Conservation (phyloP, 2,888 invertebrate species). For the Thymelicus lineola region DNA sequence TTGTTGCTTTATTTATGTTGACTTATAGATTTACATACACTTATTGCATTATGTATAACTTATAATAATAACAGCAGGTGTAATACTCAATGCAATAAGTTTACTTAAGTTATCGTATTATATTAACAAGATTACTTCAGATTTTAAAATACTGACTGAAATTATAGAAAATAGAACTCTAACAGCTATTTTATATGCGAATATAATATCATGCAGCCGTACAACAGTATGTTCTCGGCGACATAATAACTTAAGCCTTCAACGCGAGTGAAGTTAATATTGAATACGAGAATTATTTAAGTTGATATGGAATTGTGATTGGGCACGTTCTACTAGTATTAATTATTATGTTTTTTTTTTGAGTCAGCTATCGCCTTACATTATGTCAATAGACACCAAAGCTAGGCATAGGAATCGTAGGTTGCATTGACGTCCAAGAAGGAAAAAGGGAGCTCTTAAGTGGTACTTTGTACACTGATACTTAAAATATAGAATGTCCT, state of each 20-base stretch:
- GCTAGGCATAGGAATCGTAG: too few species aligned
- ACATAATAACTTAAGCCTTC: constrained; percentile 28
- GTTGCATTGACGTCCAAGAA: too few species aligned
- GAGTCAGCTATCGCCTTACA: too few species aligned
- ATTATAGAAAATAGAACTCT: constrained; percentile 2
- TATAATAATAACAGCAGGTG: not conserved
- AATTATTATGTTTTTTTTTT: too few species aligned
- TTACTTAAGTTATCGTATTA: constrained; percentile 15
- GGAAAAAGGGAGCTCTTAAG: too few species aligned
- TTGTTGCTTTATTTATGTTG: too few species aligned
- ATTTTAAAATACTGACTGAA: constrained; percentile 23
- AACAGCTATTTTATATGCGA: constrained; percentile 18
- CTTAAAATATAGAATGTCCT: too few species aligned
- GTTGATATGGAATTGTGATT: not conserved
- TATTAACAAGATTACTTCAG: constrained; percentile 24
- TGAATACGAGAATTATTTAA: constrained; percentile 29
- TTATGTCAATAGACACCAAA: too few species aligned
- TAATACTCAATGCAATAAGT: constrained; percentile 5
- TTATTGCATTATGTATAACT: too few species aligned
- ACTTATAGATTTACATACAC: too few species aligned
- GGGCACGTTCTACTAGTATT: not conserved
- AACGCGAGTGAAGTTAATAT: constrained; percentile 14
- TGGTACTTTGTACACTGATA: too few species aligned
- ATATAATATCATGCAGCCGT: constrained; percentile 29
- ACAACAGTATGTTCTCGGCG: constrained; percentile 19